Evolutionary conservation across 2,113 vertebrate species (phyloP), one percentile per base, ranked within the genome.

Genomic region (Psephotus haematonotus): DNA sequence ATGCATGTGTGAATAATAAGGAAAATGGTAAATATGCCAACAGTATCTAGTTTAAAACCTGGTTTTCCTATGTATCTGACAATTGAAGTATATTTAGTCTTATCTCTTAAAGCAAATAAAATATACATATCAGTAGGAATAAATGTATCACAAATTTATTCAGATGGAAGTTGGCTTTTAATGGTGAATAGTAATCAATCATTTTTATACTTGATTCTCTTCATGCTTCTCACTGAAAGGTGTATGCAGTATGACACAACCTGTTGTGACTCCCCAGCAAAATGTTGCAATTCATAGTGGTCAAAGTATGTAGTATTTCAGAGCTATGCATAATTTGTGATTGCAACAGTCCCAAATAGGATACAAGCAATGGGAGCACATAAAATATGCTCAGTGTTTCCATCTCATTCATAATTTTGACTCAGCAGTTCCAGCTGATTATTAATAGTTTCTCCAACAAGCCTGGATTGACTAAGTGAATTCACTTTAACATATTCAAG

Each of bases 331-430:
- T 93, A 95, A 96, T 95, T 92, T 70, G 49, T 55, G 77, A 97
- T 97, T 96, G 92, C 95, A 83, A 50, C 83, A 95, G 89, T 82
- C 80, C 41, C 86, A 77, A 71, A 65, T 35, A 86, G 72, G 71
- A 25, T 75, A 50, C 39, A 57, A 89, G 81, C 78, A 95, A 74
- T 89, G 67, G 84, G 74, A 82, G 62, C 67, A 71, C 23, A 78
- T 47, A 53, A 88, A 82, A 78, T 13, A 12, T 70, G 24, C 78
- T 74, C 44, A 31, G 55, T 62, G 79, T 72, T 78, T 68, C 71
- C 93, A 92, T 78, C 83, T 96, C 86, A 89, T 92, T 97, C 96
- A 90, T 76, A 75, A 77, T 53, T 84, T 89, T 95, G 91, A 91
- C 94, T 96, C 94, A 96, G 89, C 82, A 94, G 47, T 88, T 95